Percentiles rank a stretch among this genome's conserved stretches.
Evolutionary conservation across 2,113 vertebrate species (phyloP).

Genomic region (Struthio camelus): DNA sequence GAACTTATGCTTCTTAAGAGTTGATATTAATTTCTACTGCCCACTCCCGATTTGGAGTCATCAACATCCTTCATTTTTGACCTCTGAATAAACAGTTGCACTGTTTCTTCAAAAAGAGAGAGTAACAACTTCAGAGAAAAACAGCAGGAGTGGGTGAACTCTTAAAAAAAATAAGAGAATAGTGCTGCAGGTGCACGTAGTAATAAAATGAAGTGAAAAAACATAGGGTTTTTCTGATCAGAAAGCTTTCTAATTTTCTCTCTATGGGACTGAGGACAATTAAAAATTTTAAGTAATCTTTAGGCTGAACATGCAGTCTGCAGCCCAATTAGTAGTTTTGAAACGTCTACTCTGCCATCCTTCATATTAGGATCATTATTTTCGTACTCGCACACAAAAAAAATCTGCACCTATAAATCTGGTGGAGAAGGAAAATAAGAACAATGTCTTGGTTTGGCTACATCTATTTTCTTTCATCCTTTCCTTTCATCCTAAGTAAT

Average conservation of each 20-base stretch:
- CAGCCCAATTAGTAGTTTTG: background rate
- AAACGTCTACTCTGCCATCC: background rate
- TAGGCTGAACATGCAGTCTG: background rate
- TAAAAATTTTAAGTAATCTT: background rate
- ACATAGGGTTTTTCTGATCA: background rate
- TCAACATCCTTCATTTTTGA: background rate
- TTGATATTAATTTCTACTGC: background rate
- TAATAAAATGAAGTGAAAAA: background rate
- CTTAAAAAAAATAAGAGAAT: background rate
- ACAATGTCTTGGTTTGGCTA: background rate
- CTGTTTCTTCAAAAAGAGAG: background rate
- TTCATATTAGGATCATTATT: background rate
- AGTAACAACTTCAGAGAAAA: background rate
- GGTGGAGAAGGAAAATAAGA: background rate
- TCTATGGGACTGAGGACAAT: background rate
- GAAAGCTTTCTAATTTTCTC: background rate
- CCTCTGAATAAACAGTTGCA: background rate
- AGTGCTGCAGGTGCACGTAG: background rate
- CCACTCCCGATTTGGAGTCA: background rate
- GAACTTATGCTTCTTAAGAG: background rate
- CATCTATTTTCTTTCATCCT: background rate
- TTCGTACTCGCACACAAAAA: background rate
- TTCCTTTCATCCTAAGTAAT: background rate
- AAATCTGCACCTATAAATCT: background rate
- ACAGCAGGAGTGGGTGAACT: background rate